These are phyloP conservation scores for Oryzias sinensis DNA, from an alignment of 2,797 vertebrate genomes.

Conservation along the genomic window DNA sequence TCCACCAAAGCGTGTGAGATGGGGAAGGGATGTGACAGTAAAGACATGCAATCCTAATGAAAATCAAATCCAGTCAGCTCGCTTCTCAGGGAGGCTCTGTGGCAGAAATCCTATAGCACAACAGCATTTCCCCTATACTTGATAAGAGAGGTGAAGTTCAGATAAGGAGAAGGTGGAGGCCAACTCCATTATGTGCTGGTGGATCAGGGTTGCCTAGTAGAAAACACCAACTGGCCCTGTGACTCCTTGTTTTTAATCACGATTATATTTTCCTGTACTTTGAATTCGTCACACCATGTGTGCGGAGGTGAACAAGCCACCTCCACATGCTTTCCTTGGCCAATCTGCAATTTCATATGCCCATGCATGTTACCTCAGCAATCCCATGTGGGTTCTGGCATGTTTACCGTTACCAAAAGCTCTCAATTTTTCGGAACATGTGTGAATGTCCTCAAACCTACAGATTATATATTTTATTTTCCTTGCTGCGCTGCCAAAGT, in stretches of 20 bases:
- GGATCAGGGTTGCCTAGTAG: constrained; percentile 1
- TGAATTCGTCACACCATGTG: constrained; percentile 13
- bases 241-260: constrained; percentile 7
- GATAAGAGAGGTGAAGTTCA: constrained; percentile 41
- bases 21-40: constrained; percentile 71
- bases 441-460: constrained; percentile 21
- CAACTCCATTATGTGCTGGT: constrained; percentile 3
- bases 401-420: constrained; percentile 44
- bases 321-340: constrained; percentile 21
- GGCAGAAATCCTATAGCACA: constrained; percentile 32
- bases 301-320: constrained; percentile 4
- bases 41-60: constrained; percentile 80
- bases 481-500: no score
- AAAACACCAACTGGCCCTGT: constrained; percentile 9
- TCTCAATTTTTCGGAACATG: constrained; percentile 51
- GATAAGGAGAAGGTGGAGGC: constrained; percentile 33
- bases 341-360: constrained; percentile 30
- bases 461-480: no score
- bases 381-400: constrained; percentile 35
- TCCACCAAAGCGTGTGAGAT: constrained; percentile 75
- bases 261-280: constrained; percentile 11
- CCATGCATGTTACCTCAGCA: constrained; percentile 51
- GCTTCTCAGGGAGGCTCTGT: constrained; percentile 31
- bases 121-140: constrained; percentile 23
- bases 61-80: constrained; percentile 74